Percentiles rank a stretch among this genome's conserved stretches.
phyloP scores from a whole-genome alignment of 2,888 invertebrate species.

The Eupithecia exiguata region DNA sequence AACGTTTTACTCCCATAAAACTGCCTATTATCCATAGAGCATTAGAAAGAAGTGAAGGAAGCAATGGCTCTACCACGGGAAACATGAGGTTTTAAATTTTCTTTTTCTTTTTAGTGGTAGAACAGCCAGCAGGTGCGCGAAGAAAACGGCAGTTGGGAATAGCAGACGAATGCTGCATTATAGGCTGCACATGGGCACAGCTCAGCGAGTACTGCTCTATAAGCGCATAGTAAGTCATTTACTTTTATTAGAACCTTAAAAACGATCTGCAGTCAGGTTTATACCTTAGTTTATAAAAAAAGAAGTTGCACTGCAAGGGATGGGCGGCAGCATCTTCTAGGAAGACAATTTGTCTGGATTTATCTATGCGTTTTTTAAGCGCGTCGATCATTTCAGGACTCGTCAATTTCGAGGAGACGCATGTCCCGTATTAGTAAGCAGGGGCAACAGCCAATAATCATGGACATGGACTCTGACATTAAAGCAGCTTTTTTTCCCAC shows the following conservation, averaged over 20 bases:
- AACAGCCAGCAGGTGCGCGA: slow-evolving; percentile 67
- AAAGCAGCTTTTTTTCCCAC: slow-evolving; percentile 31
- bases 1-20: neutral
- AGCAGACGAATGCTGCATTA: slow-evolving; percentile 75
- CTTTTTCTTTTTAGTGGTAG: slow-evolving; percentile 60
- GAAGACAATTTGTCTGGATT: neutral
- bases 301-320: neutral
- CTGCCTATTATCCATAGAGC: neutral
- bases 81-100: neutral
- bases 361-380: neutral
- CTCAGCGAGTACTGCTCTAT: slow-evolving; percentile 77
- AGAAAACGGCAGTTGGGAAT: slow-evolving; percentile 72
- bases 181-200: slow-evolving; percentile 73
- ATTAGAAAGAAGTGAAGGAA: neutral
- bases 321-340: neutral
- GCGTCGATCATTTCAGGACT: neutral
- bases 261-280: neutral
- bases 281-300: neutral
- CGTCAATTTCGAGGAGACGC: neutral
- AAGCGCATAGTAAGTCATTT: slow-evolving; percentile 66
- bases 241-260: slow-evolving; percentile 11
- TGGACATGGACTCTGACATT: neutral
- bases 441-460: neutral
- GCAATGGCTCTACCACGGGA: neutral
- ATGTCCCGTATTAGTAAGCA: no score